Percentiles rank a stretch among this genome's conserved stretches.
Conservation (phyloP, 37 sponge, comb jelly and placozoan species). For the Theonella swinhoei region DNA sequence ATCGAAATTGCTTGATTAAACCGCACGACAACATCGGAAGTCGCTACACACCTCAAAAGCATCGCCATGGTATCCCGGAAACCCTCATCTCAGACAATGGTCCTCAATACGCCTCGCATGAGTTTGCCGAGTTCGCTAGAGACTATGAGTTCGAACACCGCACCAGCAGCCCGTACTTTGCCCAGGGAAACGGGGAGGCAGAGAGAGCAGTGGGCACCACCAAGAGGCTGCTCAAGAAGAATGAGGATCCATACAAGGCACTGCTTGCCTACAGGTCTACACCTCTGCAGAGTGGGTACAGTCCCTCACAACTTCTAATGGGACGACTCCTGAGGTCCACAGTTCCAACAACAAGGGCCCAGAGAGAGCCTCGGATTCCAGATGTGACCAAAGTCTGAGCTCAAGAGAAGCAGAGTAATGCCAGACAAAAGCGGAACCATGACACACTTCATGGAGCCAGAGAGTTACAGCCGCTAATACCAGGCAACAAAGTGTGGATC, state of each 20-base stretch:
- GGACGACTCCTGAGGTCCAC: constrained; percentile 22
- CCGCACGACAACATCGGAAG: constrained; percentile 32
- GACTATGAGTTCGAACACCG: constrained; percentile 35
- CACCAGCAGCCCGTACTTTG: constrained; percentile 41
- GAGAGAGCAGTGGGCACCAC: constrained; percentile 48
- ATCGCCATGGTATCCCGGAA: constrained; percentile 53
- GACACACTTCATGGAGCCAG: too few species aligned
- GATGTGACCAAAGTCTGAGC: too few species aligned
- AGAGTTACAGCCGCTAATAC: too few species aligned
- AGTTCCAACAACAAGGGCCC: constrained; percentile 14
- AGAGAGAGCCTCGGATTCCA: constrained; percentile 5
- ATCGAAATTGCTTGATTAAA: constrained; percentile 49
- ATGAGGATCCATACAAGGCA: constrained; percentile 24
- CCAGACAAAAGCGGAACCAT: too few species aligned
- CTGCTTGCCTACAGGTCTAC: constrained; percentile 42
- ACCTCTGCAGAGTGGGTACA: constrained; percentile 47
- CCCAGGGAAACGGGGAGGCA: constrained; percentile 57
- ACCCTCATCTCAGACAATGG: constrained; percentile 58
- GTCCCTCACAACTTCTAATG: constrained; percentile 50
- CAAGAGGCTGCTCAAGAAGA: constrained; percentile 44
- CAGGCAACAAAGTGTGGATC: too few species aligned
- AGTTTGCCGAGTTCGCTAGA: constrained; percentile 30
- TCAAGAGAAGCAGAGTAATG: too few species aligned
- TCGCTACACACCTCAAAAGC: constrained; percentile 19
- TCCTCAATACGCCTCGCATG: constrained; percentile 39